Conservation (phyloP, 2,113 vertebrate genomes). For the Redunca redunca region DNA sequence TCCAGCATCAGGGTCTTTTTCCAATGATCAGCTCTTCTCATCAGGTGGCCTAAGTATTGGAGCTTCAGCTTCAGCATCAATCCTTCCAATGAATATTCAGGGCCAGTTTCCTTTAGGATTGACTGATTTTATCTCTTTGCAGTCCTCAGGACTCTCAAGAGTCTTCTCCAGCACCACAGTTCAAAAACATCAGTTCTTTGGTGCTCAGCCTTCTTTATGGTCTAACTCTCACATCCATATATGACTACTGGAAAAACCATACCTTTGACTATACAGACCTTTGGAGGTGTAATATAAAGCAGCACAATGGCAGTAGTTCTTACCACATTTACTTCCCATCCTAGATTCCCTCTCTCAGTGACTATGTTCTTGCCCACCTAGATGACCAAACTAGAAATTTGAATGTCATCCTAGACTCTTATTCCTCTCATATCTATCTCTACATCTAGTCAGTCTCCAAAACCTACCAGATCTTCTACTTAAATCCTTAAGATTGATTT, state of each 20-base stretch:
- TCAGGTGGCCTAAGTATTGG: background rate
- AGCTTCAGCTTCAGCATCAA: background rate
- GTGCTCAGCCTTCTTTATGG: background rate
- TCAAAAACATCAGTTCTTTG: background rate
- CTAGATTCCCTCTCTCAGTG: background rate
- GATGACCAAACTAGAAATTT: slow-evolving; percentile 9
- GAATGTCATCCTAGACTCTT: background rate
- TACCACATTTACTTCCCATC: background rate
- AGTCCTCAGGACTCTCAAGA: background rate
- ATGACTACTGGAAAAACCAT: background rate
- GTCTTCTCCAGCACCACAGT: background rate
- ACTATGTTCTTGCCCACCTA: background rate
- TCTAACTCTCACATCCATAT: background rate
- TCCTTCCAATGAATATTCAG: background rate
- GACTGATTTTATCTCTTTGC: background rate
- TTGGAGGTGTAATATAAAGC: background rate
- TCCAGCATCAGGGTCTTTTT: background rate
- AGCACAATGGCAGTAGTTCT: background rate
- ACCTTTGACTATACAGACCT: background rate
- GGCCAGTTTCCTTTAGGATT: background rate
- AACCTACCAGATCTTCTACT: background rate
- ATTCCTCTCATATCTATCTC: background rate
- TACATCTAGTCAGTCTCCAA: background rate
- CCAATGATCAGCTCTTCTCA: background rate
- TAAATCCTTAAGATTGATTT: background rate